Evolutionary conservation across 2,113 vertebrate genomes (phyloP).

Genomic region (Nanorana parkeri): DNA sequence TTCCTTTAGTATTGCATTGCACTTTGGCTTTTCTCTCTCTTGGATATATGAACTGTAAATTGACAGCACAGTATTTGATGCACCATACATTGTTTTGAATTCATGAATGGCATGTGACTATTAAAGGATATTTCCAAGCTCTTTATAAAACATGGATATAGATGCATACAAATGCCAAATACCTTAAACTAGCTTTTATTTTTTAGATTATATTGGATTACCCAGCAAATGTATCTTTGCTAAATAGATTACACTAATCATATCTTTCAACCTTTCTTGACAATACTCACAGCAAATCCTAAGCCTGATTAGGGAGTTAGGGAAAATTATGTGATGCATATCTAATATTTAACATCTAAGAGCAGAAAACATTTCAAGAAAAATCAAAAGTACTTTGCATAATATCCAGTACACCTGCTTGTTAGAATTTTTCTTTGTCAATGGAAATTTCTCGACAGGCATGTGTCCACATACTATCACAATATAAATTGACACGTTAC

Average conservation of each 20-base stretch:
- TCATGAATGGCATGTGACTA: not conserved
- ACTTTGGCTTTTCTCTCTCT: no score
- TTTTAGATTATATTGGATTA: not conserved
- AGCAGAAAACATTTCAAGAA: slow-evolving; percentile 4
- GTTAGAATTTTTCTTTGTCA: not conserved
- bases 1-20: no score
- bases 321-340: slow-evolving; percentile 12
- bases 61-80: no score
- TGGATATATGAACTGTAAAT: no score
- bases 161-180: not conserved
- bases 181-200: not conserved
- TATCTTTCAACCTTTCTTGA: not conserved
- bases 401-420: not conserved
- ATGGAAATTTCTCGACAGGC: not conserved
- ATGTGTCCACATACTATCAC: not conserved
- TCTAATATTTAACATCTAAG: slow-evolving; percentile 4
- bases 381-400: not conserved
- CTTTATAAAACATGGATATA: not conserved
- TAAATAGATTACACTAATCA: not conserved
- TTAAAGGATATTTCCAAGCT: not conserved
- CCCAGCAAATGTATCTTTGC: not conserved
- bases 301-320: not conserved
- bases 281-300: not conserved
- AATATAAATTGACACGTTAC: not conserved
- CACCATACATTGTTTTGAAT: no score